These are phyloP conservation scores for Lates calcarifer DNA, from an alignment of 2,113 vertebrate species.

Conservation along the genomic window DNA sequence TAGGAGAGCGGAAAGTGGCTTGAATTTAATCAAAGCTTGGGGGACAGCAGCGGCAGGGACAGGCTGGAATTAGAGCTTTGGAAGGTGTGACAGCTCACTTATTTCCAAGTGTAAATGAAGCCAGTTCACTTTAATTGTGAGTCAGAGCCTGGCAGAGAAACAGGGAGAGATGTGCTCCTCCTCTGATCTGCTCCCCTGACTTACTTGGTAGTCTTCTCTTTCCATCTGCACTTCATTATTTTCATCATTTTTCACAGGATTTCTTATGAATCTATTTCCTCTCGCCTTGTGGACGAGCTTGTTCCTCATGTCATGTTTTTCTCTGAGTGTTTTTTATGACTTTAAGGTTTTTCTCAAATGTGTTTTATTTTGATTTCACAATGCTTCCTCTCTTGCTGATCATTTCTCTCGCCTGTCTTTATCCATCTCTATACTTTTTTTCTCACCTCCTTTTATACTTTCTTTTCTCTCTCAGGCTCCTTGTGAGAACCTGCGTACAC, in stretches of 20 bases:
- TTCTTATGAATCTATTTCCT: slow-evolving; percentile 25
- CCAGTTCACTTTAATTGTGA: slow-evolving; percentile 71
- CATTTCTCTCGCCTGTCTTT: slow-evolving; percentile 5
- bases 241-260: slow-evolving; percentile 25
- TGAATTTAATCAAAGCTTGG: slow-evolving; percentile 74
- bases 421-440: not conserved
- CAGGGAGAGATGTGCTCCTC: slow-evolving; percentile 24
- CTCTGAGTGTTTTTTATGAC: not conserved
- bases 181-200: slow-evolving; percentile 26
- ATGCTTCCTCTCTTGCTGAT: slow-evolving; percentile 2
- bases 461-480: slow-evolving; percentile 85
- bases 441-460: not conserved
- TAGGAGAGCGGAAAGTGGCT: slow-evolving; percentile 54
- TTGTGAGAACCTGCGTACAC: slow-evolving; percentile 94
- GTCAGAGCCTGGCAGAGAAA: slow-evolving; percentile 33
- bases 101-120: slow-evolving; percentile 73
- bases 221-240: slow-evolving; percentile 33
- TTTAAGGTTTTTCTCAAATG: slow-evolving; percentile 26
- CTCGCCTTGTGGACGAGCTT: not conserved
- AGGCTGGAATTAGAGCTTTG: slow-evolving; percentile 57
- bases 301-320: slow-evolving; percentile 34
- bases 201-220: slow-evolving; percentile 9
- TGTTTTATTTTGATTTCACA: not conserved
- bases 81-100: slow-evolving; percentile 75
- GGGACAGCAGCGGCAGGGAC: slow-evolving; percentile 52